Evolutionary conservation across 2,888 invertebrate species (phyloP).

Genomic region (Camptogramma bilineatum): DNA sequence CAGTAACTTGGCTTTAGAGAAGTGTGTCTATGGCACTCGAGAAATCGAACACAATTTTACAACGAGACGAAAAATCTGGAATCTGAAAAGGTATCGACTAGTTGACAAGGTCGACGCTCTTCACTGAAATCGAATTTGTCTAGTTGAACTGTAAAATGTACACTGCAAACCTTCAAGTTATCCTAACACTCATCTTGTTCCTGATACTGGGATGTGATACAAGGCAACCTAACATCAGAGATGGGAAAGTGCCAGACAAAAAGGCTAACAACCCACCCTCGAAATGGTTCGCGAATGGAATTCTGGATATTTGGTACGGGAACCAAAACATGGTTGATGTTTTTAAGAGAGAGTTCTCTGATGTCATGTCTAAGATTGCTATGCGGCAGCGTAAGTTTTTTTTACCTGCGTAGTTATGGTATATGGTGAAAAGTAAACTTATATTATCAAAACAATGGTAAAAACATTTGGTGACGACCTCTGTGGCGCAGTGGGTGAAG

Average conservation of each 20-base stretch:
- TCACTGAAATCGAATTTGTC: neutral
- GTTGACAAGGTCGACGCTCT: too few relatives aligned
- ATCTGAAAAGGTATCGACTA: neutral
- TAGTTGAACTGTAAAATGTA: constrained; percentile 2
- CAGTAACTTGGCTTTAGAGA: constrained; percentile 1
- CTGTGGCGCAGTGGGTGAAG: too few relatives aligned
- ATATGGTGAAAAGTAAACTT: too few relatives aligned
- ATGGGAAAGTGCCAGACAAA: constrained; percentile 27
- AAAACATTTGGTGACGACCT: too few relatives aligned
- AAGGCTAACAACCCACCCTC: constrained; percentile 57
- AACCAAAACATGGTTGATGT: constrained; percentile 66
- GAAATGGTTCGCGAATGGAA: constrained; percentile 69
- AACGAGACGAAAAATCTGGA: neutral
- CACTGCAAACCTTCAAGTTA: neutral
- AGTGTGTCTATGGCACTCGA: neutral
- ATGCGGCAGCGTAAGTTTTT: constrained; percentile 55
- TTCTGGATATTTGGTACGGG: constrained; percentile 72
- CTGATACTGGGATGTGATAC: constrained; percentile 46
- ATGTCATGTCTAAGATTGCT: constrained; percentile 59
- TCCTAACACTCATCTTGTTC: constrained; percentile 1
- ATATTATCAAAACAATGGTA: too few relatives aligned
- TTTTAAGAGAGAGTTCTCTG: constrained; percentile 62
- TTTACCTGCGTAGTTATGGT: too few relatives aligned
- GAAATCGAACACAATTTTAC: neutral
- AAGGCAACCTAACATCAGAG: constrained; percentile 41